These are phyloP conservation scores for Eilema caniola DNA, from an alignment of 2,888 invertebrate genomes.

Conservation along the genomic window DNA sequence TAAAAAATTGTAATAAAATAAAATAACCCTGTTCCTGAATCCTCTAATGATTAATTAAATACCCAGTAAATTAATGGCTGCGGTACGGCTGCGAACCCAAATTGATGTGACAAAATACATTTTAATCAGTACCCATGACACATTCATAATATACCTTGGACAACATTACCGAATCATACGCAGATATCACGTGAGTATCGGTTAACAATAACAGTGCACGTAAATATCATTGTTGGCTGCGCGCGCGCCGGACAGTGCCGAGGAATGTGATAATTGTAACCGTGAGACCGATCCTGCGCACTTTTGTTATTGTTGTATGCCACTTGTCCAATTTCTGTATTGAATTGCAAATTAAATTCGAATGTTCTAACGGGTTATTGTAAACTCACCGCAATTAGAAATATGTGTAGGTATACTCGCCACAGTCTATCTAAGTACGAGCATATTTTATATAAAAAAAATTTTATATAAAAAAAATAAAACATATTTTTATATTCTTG, in stretches of 20 bases:
- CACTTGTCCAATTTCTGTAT: slow-evolving; percentile 12
- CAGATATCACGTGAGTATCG: slow-evolving; percentile 40
- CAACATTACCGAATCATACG: slow-evolving; percentile 4
- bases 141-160: not conserved
- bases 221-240: slow-evolving; percentile 49
- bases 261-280: slow-evolving; percentile 43
- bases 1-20: too few relatives aligned
- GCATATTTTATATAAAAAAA: too few relatives aligned
- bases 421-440: too few relatives aligned
- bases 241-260: slow-evolving; percentile 25
- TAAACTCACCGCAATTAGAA: too few relatives aligned
- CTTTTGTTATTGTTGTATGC: slow-evolving; percentile 8
- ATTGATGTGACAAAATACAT: not conserved
- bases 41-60: not conserved
- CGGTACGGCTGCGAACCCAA: too few relatives aligned
- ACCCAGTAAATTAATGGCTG: not conserved
- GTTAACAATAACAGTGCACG: slow-evolving; percentile 44
- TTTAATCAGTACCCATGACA: slow-evolving; percentile 1
- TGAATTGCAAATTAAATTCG: not conserved
- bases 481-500: too few relatives aligned
- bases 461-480: too few relatives aligned
- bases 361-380: not conserved
- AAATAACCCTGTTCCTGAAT: too few relatives aligned
- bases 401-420: too few relatives aligned
- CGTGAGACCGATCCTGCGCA: slow-evolving; percentile 37